These are phyloP conservation scores for Turnix velox DNA, from an alignment of 2,113 vertebrate species.

Conservation along the genomic window DNA sequence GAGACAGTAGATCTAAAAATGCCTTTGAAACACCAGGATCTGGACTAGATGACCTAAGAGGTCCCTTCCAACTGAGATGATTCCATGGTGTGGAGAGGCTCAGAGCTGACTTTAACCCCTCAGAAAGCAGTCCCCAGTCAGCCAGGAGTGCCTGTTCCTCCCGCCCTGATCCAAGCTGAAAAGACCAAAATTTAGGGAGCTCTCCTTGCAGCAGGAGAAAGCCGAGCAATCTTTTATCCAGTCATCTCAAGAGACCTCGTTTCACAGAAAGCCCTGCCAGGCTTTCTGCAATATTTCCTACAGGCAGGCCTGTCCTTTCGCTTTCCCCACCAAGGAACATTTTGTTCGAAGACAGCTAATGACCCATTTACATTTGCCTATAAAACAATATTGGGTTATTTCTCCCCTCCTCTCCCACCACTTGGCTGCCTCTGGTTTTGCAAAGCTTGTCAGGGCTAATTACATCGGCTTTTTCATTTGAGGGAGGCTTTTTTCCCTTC, in stretches of 20 bases:
- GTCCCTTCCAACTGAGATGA: too few species aligned
- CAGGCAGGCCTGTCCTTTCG: not conserved
- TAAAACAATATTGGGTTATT: not conserved
- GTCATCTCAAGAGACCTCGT: not conserved
- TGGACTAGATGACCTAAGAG: too few species aligned
- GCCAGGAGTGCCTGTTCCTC: not conserved
- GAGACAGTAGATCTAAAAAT: not conserved
- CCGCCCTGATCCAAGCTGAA: not conserved
- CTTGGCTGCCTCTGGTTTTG: not conserved
- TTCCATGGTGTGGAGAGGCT: not conserved
- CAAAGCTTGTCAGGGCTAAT: not conserved
- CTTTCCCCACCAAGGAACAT: constrained; percentile 12
- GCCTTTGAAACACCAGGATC: not conserved
- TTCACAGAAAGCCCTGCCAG: not conserved
- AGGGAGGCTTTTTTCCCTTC: not conserved
- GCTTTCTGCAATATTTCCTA: not conserved
- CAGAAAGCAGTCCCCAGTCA: not conserved
- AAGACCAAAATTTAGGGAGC: not conserved
- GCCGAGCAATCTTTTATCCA: not conserved
- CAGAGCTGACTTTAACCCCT: not conserved
- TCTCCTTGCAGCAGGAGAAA: fast-evolving
- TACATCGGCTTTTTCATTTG: not conserved
- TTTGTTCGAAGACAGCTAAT: constrained; percentile 7
- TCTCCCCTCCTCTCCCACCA: not conserved
- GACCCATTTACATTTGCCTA: not conserved